phyloP scores from a whole-genome alignment of 37 sponge, comb jelly and placozoan species.

The Ephydatia muelleri region DNA sequence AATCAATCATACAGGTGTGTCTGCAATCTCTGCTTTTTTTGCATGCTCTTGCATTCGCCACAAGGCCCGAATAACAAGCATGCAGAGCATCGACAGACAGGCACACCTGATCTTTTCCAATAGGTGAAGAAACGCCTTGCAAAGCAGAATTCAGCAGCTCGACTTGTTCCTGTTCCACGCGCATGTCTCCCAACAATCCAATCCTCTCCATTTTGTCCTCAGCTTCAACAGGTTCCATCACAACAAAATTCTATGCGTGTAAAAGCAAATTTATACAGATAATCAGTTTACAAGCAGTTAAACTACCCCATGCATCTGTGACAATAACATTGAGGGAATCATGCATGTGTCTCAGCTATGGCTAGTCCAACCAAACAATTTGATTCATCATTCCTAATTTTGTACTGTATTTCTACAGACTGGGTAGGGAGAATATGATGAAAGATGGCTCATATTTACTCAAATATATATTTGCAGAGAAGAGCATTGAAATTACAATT shows the following conservation, averaged over 20 bases:
- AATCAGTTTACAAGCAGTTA: background rate
- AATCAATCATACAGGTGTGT: too few species aligned
- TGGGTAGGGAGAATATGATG: too few species aligned
- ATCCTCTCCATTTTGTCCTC: conserved; percentile 25
- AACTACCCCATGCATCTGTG: too few species aligned
- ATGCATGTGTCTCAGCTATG: too few species aligned
- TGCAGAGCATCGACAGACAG: background rate
- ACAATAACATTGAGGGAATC: too few species aligned
- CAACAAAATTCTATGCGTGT: background rate
- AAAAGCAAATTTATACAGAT: background rate
- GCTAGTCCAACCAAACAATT: too few species aligned
- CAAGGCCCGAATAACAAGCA: background rate
- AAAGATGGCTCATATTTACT: too few species aligned
- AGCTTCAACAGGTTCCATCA: conserved; percentile 8
- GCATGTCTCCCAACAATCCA: conserved; percentile 55
- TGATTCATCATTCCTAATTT: too few species aligned
- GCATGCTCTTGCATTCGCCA: background rate
- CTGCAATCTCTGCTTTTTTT: too few species aligned
- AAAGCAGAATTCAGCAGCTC: background rate
- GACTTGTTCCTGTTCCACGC: conserved; percentile 44
- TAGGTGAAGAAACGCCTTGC: background rate
- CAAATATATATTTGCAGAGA: too few species aligned
- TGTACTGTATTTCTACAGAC: too few species aligned
- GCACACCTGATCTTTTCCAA: conserved; percentile 35
- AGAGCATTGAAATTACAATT: too few species aligned